Percentiles rank a stretch among this genome's conserved stretches.
phyloP scores from a whole-genome alignment of 2,797 vertebrate species.

The Graptemys geographica region DNA sequence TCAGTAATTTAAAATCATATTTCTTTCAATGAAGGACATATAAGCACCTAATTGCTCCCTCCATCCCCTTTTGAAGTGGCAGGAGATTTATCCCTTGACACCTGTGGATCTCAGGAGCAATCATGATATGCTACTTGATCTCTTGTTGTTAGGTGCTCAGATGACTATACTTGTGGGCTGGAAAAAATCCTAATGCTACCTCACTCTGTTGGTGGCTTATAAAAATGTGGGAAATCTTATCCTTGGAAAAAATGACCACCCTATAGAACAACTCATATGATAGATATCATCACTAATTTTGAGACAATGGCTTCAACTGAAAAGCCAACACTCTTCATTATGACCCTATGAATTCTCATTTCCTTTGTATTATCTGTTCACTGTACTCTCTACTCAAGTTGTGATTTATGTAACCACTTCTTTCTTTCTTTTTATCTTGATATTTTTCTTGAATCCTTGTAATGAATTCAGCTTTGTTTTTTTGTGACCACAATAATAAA shows the following conservation, averaged over 20 bases:
- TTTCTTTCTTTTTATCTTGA: accelerated
- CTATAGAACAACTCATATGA: background rate
- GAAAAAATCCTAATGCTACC: background rate
- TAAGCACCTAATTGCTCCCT: background rate
- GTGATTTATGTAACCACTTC: background rate
- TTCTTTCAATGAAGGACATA: background rate
- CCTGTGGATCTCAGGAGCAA: background rate
- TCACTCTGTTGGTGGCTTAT: background rate
- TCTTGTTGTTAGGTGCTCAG: background rate
- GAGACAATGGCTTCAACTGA: background rate
- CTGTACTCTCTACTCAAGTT: background rate
- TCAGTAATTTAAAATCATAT: background rate
- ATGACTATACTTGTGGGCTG: background rate
- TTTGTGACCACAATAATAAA: background rate
- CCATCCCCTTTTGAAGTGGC: background rate
- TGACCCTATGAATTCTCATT: accelerated
- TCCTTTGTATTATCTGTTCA: background rate
- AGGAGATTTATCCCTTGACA: background rate
- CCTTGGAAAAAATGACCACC: background rate
- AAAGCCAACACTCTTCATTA: background rate
- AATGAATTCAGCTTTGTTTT: background rate
- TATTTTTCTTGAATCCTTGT: background rate
- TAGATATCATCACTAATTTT: background rate
- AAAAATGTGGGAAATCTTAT: background rate
- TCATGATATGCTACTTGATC: background rate